A percentile compares a stretch with the other conserved stretches of the same genome.
Evolutionary conservation across 2,113 vertebrate species (phyloP).

Genomic region (Empidonax alnorum): DNA sequence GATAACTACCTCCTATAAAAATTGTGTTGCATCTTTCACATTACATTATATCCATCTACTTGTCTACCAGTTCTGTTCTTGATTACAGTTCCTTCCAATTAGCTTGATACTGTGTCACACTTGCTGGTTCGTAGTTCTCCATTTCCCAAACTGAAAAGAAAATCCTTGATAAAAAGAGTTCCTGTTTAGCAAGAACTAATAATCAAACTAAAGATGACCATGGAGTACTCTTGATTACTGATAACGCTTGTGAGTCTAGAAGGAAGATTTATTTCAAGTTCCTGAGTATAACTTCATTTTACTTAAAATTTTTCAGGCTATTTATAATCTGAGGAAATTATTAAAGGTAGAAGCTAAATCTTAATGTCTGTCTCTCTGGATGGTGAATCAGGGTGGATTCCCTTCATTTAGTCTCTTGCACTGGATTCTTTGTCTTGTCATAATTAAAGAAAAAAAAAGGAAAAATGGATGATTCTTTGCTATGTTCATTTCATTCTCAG

Average conservation of each 20-base stretch:
- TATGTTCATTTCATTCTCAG: background rate
- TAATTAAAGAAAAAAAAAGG: background rate
- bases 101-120: background rate
- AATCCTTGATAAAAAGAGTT: background rate
- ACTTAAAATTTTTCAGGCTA: background rate
- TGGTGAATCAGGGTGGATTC: background rate
- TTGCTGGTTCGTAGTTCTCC: background rate
- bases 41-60: background rate
- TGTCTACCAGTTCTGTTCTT: slow-evolving; percentile 8
- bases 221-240: background rate
- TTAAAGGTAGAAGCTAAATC: background rate
- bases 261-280: background rate
- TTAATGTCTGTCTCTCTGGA: background rate
- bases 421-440: background rate
- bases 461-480: background rate
- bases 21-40: background rate
- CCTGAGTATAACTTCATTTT: background rate
- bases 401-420: background rate
- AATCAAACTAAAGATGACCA: background rate
- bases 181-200: background rate
- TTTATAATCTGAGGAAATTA: slow-evolving; percentile 10
- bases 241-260: background rate
- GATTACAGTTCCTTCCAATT: slow-evolving; percentile 27
- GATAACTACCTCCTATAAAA: background rate
- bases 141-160: background rate